Conservation (phyloP, 2,797 vertebrate genomes). For the Hephaestus fuliginosus region DNA sequence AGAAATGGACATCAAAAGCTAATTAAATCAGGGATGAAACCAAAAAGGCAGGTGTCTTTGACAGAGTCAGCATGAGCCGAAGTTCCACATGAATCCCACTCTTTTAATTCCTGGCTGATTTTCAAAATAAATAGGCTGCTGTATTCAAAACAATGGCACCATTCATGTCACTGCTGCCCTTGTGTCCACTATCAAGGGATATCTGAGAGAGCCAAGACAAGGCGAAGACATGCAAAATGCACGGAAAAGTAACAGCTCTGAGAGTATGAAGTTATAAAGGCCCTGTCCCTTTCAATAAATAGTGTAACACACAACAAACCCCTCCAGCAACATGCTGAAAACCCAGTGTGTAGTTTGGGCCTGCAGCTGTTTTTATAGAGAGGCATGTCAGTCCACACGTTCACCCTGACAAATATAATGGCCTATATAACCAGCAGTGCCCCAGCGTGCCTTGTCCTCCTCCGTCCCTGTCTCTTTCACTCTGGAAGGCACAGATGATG, state of each 20-base stretch:
- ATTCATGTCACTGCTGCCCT: constrained; percentile 66
- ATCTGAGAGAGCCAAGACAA: constrained; percentile 55
- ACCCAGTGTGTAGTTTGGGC: constrained; percentile 56
- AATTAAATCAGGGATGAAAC: constrained; percentile 16
- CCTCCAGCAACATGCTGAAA: constrained; percentile 32
- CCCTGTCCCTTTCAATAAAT: constrained; percentile 28
- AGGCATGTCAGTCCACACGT: constrained; percentile 46
- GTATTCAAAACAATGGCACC: constrained; percentile 73
- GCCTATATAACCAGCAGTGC: constrained; percentile 62
- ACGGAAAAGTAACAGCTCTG: constrained; percentile 6
- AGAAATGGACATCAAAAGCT: constrained; percentile 24
- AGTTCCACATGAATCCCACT: constrained; percentile 49
- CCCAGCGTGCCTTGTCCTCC: constrained; percentile 43
- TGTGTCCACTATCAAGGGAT: constrained; percentile 41
- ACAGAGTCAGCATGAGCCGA: constrained; percentile 24
- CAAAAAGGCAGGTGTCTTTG: constrained; percentile 47
- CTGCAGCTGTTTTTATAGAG: constrained; percentile 61
- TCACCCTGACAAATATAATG: constrained; percentile 60
- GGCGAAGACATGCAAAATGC: constrained; percentile 30
- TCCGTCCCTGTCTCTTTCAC: constrained; percentile 60
- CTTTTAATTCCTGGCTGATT: constrained; percentile 67
- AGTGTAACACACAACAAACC: constrained; percentile 35
- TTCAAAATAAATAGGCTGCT: constrained; percentile 71
- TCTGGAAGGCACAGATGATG: constrained; percentile 63
- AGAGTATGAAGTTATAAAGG: constrained; percentile 28